Conservation (phyloP, 1,140 invertebrate species). For the Diachasma alloeum region DNA sequence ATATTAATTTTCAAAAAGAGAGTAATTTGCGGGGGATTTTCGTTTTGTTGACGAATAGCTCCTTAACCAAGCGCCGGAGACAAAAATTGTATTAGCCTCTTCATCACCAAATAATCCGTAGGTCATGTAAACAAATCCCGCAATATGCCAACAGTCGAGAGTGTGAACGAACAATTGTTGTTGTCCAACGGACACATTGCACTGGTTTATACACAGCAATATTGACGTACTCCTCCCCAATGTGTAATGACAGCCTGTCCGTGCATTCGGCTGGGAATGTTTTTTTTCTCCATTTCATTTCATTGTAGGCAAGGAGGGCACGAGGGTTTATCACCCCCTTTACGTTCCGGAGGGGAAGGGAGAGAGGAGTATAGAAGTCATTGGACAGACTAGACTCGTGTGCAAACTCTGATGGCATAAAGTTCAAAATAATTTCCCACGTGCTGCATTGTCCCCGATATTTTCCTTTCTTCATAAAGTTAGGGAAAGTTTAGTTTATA, state of each 20-base stretch:
- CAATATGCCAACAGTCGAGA: background rate
- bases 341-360: background rate
- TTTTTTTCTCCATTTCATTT: background rate
- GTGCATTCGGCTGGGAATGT: background rate
- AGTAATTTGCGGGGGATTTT: no score
- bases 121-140: no score
- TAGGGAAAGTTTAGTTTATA: background rate
- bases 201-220: background rate
- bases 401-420: background rate
- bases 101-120: no score
- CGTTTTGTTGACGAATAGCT: no score
- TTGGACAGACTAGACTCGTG: background rate
- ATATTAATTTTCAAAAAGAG: no score
- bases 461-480: background rate
- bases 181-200: background rate
- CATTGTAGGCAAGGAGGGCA: background rate
- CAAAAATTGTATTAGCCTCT: no score
- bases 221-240: background rate
- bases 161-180: background rate
- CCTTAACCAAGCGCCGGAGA: no score
- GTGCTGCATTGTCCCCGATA: background rate
- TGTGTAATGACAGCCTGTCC: background rate
- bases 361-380: background rate
- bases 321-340: background rate
- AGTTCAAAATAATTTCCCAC: conserved; percentile 4